Conservation (phyloP, 2,113 vertebrate genomes). For the Romanogobio albipinnatus region DNA sequence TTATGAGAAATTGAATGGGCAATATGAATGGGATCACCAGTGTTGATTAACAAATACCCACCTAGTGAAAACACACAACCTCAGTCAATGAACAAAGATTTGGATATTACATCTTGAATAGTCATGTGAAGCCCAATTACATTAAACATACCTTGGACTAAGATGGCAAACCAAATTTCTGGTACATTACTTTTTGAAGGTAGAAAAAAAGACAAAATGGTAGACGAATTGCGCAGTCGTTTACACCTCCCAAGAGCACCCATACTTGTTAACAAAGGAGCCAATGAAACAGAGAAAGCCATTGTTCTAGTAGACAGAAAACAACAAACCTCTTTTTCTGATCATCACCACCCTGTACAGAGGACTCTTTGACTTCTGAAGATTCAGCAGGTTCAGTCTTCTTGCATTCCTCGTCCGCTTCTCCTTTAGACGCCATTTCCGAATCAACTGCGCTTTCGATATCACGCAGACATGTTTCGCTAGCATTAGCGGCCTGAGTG, state of each 20-base stretch:
- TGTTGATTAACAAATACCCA: constrained; percentile 48
- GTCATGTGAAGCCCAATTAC: constrained; percentile 35
- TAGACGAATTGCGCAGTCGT: constrained; percentile 69
- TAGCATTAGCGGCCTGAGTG: constrained; percentile 85
- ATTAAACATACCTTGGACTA: constrained; percentile 50
- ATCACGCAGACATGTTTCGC: constrained; percentile 78
- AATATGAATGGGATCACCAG: constrained; percentile 9
- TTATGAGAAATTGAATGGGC: constrained; percentile 27
- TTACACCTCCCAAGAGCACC: constrained; percentile 78
- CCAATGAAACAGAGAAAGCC: constrained; percentile 93
- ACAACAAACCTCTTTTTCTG: constrained; percentile 99
- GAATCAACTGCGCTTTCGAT: constrained; percentile 80
- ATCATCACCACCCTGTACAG: constrained; percentile 96
- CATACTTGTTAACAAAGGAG: constrained; percentile 79
- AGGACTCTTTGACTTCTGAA: constrained; percentile 93
- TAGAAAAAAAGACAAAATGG: constrained; percentile 51
- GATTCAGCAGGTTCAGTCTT: constrained; percentile 88
- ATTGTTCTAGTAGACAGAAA: constrained; percentile 99
- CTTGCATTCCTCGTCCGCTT: constrained; percentile 86
- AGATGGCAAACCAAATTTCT: constrained; percentile 57
- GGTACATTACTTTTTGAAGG: constrained; percentile 62
- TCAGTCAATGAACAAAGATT: constrained; percentile 40
- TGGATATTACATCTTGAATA: constrained; percentile 32
- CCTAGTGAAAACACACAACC: constrained; percentile 41
- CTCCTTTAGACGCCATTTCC: constrained; percentile 81